These are phyloP conservation scores for Spodoptera litura DNA, from an alignment of 1,140 invertebrate genomes.

Conservation along the genomic window DNA sequence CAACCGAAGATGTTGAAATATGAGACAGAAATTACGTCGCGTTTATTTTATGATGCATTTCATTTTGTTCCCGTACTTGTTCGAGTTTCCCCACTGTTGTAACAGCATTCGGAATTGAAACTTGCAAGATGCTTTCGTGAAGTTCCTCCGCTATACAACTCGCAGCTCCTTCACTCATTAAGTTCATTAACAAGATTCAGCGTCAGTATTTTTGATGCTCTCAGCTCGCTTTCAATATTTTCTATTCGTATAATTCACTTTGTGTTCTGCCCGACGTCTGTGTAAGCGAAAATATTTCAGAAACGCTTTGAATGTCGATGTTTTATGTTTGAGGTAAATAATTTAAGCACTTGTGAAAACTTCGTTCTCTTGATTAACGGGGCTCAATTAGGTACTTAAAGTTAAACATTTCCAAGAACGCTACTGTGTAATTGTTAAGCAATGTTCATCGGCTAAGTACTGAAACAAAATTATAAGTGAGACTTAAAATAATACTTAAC, in stretches of 20 bases:
- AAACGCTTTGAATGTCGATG: constrained; percentile 81
- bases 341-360: constrained; percentile 84
- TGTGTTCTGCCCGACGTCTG: constrained; percentile 72
- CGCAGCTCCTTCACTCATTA: constrained; percentile 78
- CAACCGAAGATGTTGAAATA: constrained; percentile 47
- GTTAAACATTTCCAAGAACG: constrained; percentile 76
- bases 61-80: constrained; percentile 68
- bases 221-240: constrained; percentile 79
- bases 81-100: constrained; percentile 64
- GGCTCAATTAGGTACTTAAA: constrained; percentile 81
- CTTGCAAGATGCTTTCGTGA: constrained; percentile 72
- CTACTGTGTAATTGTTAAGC: constrained; percentile 72
- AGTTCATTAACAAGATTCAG: constrained; percentile 82
- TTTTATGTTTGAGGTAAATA: constrained; percentile 83
- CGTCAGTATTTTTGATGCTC: constrained; percentile 82
- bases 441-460: constrained; percentile 47
- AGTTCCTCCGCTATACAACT: constrained; percentile 72
- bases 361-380: constrained; percentile 82
- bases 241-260: constrained; percentile 78
- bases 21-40: constrained; percentile 55
- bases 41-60: constrained; percentile 74
- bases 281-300: constrained; percentile 76
- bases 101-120: constrained; percentile 77
- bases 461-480: constrained; percentile 35
- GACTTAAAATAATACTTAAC: constrained; percentile 40